phyloP scores from a whole-genome alignment of 2,797 vertebrate genomes.

The Clarias platycephalus region DNA sequence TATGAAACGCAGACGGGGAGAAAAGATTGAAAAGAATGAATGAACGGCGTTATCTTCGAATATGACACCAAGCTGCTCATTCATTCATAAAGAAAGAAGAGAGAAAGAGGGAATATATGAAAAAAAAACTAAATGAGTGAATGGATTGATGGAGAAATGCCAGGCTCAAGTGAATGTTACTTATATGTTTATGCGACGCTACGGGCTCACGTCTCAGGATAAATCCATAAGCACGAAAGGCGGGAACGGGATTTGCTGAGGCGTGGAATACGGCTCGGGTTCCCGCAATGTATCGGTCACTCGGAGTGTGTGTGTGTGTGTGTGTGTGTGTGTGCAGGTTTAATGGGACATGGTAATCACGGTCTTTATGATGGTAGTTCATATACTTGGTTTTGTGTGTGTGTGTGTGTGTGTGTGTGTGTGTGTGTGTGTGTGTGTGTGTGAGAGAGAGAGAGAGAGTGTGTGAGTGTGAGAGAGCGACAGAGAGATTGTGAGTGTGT shows the following conservation, averaged over 20 bases:
- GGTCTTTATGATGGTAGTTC: no score
- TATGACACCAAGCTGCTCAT: conserved; percentile 50
- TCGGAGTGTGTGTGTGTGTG: neutral
- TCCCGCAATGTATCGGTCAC: neutral
- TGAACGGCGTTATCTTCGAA: conserved; percentile 68
- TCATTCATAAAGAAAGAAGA: conserved; percentile 12
- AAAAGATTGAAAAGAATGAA: conserved; percentile 41
- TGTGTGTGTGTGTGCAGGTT: no score
- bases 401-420: neutral
- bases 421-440: neutral
- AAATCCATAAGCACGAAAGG: conserved; percentile 44
- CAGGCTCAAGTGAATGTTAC: conserved; percentile 42
- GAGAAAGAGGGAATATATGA: no score
- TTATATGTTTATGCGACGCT: conserved; percentile 51
- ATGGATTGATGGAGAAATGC: conserved; percentile 49
- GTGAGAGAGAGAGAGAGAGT: no score
- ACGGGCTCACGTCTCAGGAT: conserved; percentile 52
- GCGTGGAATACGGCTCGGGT: neutral
- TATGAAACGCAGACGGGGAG: conserved; percentile 62
- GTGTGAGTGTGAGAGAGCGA: no score
- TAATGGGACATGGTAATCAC: no score
- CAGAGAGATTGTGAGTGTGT: neutral
- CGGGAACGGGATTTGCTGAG: conserved; percentile 55
- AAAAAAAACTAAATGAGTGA: neutral
- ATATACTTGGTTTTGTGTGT: neutral